These are phyloP conservation scores for Notolepis coatsorum DNA, from an alignment of 2,797 vertebrate species.

Conservation along the genomic window DNA sequence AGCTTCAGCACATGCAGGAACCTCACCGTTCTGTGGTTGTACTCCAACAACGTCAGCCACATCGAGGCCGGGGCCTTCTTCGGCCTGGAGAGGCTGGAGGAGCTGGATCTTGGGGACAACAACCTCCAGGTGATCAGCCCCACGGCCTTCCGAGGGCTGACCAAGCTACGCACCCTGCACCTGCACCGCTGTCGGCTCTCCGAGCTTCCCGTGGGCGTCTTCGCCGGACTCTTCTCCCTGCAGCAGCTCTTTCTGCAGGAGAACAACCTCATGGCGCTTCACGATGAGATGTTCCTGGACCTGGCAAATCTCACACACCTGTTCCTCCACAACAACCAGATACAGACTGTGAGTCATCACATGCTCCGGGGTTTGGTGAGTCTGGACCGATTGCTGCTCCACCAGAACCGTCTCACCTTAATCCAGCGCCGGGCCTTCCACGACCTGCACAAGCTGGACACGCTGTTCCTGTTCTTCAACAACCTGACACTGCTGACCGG, in stretches of 20 bases:
- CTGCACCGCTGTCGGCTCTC: slow-evolving; percentile 95
- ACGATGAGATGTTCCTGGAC: slow-evolving; percentile 94
- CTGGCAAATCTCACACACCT: slow-evolving; percentile 97
- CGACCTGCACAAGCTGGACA: slow-evolving; percentile 92
- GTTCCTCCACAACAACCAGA: slow-evolving; percentile 97
- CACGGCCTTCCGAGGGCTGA: slow-evolving; percentile 90
- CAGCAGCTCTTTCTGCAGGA: slow-evolving; percentile 98
- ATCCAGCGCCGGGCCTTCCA: slow-evolving; percentile 91
- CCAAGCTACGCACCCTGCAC: slow-evolving; percentile 94
- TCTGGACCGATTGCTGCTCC: slow-evolving; percentile 93
- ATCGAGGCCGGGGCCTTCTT: slow-evolving; percentile 92
- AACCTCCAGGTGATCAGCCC: slow-evolving; percentile 93
- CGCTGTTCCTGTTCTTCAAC: slow-evolving; percentile 96
- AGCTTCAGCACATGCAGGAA: slow-evolving; percentile 95
- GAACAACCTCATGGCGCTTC: slow-evolving; percentile 90
- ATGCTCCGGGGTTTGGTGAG: slow-evolving; percentile 92
- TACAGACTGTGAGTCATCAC: slow-evolving; percentile 92
- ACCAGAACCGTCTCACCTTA: slow-evolving; percentile 91
- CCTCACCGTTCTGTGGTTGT: slow-evolving; percentile 95
- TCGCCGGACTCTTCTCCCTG: slow-evolving; percentile 92
- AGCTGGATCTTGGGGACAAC: slow-evolving; percentile 97
- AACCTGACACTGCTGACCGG: slow-evolving; percentile 91
- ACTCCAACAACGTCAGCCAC: slow-evolving; percentile 96
- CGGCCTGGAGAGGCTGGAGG: slow-evolving; percentile 92
- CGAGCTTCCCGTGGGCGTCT: slow-evolving; percentile 91